A percentile compares a stretch with the other conserved stretches of the same genome.
Evolutionary conservation across 2,888 invertebrate species (phyloP).

Genomic region (Eupeodes latifasciatus): DNA sequence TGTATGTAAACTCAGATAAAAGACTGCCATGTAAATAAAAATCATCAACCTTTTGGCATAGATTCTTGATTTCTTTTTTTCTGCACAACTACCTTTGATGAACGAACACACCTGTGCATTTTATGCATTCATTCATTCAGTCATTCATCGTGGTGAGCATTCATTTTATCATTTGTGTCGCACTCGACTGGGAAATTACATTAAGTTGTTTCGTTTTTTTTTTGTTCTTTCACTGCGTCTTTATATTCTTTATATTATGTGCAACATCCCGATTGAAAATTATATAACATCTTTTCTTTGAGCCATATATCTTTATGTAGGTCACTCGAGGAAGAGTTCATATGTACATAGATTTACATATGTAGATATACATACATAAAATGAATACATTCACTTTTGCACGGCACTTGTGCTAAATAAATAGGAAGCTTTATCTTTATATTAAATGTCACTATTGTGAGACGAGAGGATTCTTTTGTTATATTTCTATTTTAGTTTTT

Average conservation of each 20-base stretch:
- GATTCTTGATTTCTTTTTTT: slow-evolving; percentile 4
- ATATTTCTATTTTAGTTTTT: slow-evolving; percentile 20
- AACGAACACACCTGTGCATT: slow-evolving; percentile 36
- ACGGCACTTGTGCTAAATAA: slow-evolving; percentile 51
- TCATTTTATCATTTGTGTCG: slow-evolving; percentile 63
- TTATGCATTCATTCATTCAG: neutral
- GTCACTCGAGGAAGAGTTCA: slow-evolving; percentile 59
- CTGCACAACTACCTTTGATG: neutral
- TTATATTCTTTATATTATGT: neutral
- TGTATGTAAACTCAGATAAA: neutral
- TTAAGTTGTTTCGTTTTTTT: slow-evolving; percentile 25
- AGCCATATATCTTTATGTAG: slow-evolving; percentile 43
- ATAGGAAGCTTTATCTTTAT: slow-evolving; percentile 45
- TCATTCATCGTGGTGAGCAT: neutral
- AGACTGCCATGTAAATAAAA: neutral
- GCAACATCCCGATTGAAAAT: slow-evolving; percentile 24
- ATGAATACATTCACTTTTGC: slow-evolving; percentile 31
- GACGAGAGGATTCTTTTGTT: slow-evolving; percentile 28
- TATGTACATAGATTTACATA: neutral
- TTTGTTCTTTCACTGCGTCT: neutral
- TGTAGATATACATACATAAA: too few species aligned
- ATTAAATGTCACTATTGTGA: slow-evolving; percentile 60
- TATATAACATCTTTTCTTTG: neutral
- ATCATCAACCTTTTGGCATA: slow-evolving; percentile 39
- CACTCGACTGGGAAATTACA: slow-evolving; percentile 69